Evolutionary conservation across 2,888 invertebrate genomes (phyloP), one percentile per base, ranked within the genome.

Genomic region (Eristalis arbustorum): DNA sequence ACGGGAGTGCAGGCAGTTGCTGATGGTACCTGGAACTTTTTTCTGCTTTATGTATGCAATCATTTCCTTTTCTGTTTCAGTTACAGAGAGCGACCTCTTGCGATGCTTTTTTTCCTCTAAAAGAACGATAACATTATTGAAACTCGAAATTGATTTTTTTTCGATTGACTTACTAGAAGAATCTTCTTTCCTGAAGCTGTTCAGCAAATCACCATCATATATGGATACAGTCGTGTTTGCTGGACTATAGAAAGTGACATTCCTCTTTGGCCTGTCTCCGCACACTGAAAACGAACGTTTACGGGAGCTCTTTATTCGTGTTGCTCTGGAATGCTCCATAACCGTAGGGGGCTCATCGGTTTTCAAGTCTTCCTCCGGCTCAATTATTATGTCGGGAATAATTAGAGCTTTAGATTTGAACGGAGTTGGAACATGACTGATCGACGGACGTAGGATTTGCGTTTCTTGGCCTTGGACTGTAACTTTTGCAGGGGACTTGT

Each of bases 21-120:
- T 34, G 18, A 23, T 11, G 90, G 80, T 88, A 91, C 91, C 88
- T 14, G 89, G 18, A 10, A 28, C 23, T 22, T 72, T 78, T 13
- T 64, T 84, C 8, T 71, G 23, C 31, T 84, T 69, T 0, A 79
- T 56, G 89, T 84, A 88, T 2, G 72, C 76, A 4, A 73, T 31
- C 1, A 88, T 90, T 8, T 88, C 66, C 0, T 91, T 34, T 8
- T 88, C 76, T 0, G 78, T 88, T 42, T 90, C 90, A 57, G 91
- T 91, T 25, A 91, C 78, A 0, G 92, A 92, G 4, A 89, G 69
- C 0, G 92, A 92, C 5, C 92, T 90, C 59, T 90, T 92, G 22
- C 91, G 92, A 3, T 92, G 89, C 14, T 88, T 88, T 2, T 91
- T 91, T 1, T 91, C 85, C 89, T 90, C 92, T 92, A 88, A 74